A percentile compares a stretch with the other conserved stretches of the same genome.
These are phyloP conservation scores for Stegostoma tigrinum DNA, from an alignment of 2,113 vertebrate species.

Conservation along the genomic window DNA sequence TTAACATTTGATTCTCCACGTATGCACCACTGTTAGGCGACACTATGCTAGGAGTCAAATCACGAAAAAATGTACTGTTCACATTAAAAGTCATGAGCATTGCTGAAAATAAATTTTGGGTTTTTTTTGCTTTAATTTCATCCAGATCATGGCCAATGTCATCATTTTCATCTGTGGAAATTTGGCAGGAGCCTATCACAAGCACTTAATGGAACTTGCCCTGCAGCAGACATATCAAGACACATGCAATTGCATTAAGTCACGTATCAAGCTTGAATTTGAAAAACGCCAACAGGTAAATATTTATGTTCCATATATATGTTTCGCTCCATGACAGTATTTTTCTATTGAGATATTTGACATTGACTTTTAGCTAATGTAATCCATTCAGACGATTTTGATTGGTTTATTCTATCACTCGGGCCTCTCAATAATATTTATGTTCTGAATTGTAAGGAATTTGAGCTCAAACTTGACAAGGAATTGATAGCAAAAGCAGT, in stretches of 20 bases:
- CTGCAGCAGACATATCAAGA: conserved; percentile 91
- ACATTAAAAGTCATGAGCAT: not conserved
- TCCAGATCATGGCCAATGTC: conserved; percentile 85
- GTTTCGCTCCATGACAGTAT: not conserved
- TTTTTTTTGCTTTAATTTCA: conserved; percentile 8
- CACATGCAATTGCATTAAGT: conserved; percentile 96
- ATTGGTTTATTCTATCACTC: not conserved
- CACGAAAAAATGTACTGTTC: too few species aligned
- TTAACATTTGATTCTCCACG: not conserved
- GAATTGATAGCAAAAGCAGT: not conserved
- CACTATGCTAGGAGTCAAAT: not conserved
- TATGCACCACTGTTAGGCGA: not conserved
- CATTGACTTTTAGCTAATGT: not conserved
- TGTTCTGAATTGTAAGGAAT: not conserved
- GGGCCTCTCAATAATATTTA: not conserved
- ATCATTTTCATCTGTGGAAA: conserved; percentile 96
- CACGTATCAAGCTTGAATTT: conserved; percentile 93
- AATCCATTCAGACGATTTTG: not conserved
- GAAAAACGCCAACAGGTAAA: conserved; percentile 93
- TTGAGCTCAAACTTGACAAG: not conserved
- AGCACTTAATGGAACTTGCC: conserved; percentile 90
- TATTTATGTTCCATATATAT: not conserved
- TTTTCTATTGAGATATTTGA: not conserved
- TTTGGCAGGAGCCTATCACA: conserved; percentile 91
- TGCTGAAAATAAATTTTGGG: not conserved